Evolutionary conservation across 1,140 invertebrate genomes (phyloP).

Genomic region (Cotesia glomerata): DNA sequence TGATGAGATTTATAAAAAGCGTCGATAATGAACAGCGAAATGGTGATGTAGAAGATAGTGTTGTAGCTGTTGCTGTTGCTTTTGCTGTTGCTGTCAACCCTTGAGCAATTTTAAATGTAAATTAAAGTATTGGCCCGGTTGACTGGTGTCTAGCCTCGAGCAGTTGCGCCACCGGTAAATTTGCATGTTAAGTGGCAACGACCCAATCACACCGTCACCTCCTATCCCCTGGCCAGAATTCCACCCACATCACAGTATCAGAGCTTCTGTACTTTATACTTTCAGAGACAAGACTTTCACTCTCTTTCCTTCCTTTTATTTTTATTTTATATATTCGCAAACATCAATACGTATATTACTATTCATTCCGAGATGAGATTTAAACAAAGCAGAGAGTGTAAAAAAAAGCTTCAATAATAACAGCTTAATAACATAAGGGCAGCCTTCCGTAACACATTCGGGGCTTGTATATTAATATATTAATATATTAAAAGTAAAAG

Average conservation of each 20-base stretch:
- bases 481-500: neutral
- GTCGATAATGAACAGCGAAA: neutral
- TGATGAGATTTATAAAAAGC: neutral
- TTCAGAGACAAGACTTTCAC: no score
- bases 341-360: no score
- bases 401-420: no score
- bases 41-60: neutral
- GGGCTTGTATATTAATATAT: slow-evolving; percentile 55
- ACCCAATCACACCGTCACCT: slow-evolving; percentile 56
- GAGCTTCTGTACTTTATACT: no score
- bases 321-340: no score
- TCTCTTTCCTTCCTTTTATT: no score
- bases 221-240: neutral
- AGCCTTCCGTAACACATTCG: slow-evolving; percentile 54
- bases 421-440: slow-evolving; percentile 21
- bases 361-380: no score
- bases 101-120: slow-evolving; percentile 64
- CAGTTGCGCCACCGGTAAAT: slow-evolving; percentile 46
- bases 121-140: slow-evolving; percentile 60
- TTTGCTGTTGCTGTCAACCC: slow-evolving; percentile 49
- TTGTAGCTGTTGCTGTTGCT: neutral
- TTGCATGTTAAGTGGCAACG: slow-evolving; percentile 62
- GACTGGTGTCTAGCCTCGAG: slow-evolving; percentile 41
- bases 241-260: no score
- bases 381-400: no score